Base-by-base conservation (phyloP, 2,888 invertebrate species). In the Poecilus cupreus region DNA sequence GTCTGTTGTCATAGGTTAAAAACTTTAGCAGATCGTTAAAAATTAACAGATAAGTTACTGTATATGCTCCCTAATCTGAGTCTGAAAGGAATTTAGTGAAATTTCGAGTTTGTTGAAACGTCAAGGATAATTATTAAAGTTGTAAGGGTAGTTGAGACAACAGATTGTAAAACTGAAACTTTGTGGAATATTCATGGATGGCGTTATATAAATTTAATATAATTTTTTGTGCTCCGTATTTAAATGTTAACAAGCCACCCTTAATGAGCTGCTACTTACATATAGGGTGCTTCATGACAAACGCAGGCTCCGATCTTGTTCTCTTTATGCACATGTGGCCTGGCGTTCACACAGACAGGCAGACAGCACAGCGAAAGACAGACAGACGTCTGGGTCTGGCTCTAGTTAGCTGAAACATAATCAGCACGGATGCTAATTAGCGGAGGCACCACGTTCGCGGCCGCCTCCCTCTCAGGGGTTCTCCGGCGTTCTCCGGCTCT, bases 361-460 rank as follows among this genome's bases (percentile, higher is more conserved):
- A 72, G 22, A 46, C 32, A 16, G 43, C 70, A 72, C 18, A 74
- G n/a, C 26, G 8, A 74, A 75, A 51, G 60, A 77, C 39, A 77
- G 60, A 43, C 77, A 77, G 57, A 77, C 57, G 37, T 51, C 64
- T 68, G 64, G 26, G 46, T 22, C 79, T 68, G 68, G 26, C 24
- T 70, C 51, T 79, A 79, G 79, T 79, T 79, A 49, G 79, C 22
- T 49, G 78, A 64, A 79, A 57, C 57, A 76, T 79, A 79, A 79
- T 79, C 79, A 79, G 79, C 37, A 49, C 46, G 54, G 79, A 68
- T 51, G 70, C 79, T 79, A 79, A 79, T 79, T 79, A 79, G 70
- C 32, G 70, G 70, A 60, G 78, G 60, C 70, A 72, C 72, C 46
- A 46, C 72, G 60, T 60, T 46, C 46, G 39, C 39, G 18, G 18